Evolutionary conservation across 1,140 invertebrate genomes (phyloP), one percentile per base, ranked within the genome.

Genomic region (Sarcophaga peregrina): DNA sequence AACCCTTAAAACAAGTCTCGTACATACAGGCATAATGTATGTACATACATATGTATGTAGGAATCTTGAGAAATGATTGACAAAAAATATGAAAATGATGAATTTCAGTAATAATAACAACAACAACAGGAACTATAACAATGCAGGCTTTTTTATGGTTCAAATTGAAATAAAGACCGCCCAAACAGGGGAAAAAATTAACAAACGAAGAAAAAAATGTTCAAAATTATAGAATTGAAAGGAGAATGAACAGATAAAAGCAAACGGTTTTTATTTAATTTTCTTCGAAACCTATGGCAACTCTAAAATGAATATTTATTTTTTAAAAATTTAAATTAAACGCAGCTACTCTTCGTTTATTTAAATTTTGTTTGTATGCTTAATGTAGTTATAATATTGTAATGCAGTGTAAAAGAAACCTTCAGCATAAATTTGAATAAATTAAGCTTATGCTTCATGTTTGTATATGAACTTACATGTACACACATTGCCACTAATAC

Each of bases 351-450:
- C 25, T 37, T 4, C 25, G n/a, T 7, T 62, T 62, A 62, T 13
- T 62, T 62, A 37, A 37, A 37, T 62, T 15, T 62, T 62, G 6
- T 25, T 8, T 17, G 17, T 68, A n/a, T 68, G n/a, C 7, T 25
- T 3, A 20, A 4, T 20, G 62, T 68, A 68, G 20, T 68, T 58
- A 15, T 58, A n/a, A 7, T 15, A 58, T 58, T 58, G 8, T 68
- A 6, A 58, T 8, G 20, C 20, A 20, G 62, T 17, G 10, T 20
- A 20, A 17, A 68, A 20, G 20, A 68, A 68, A 68, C 62, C 62
- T 68, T 68, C 62, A 68, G 62, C 62, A 68, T 68, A 20, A 68
- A 68, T 68, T 68, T 68, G 17, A 68, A 68, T 68, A 68, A 68
- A 68, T 68, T 68, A 20, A n/a, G 62, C 20, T 58, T 58, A 37